Base-by-base conservation (phyloP, 2,888 invertebrate species). In the Lingula anatina region DNA sequence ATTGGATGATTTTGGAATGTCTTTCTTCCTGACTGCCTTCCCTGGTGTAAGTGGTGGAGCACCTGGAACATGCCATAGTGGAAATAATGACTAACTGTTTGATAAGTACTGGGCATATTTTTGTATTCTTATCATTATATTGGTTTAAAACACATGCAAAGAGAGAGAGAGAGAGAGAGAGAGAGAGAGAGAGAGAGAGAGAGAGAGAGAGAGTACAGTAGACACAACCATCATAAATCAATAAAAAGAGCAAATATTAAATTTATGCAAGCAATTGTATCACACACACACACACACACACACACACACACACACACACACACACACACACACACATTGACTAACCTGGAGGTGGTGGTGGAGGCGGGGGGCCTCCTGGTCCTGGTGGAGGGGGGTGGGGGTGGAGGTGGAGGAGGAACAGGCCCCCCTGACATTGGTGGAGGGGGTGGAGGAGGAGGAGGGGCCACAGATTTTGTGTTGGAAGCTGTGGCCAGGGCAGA, bases 1-100 rank as follows among this genome's bases (percentile, higher is more conserved):
- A 76, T 90, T 90, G 4, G 89, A 85, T 0, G 96, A 90, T 63
- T 90, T 89, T 12, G 97, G 97, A 50, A 93, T 89, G 77, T 93
- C 90, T 78, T 91, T 93, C 53, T 64, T 60, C 24, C 57, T 57
- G 12, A 31, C 31, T 12, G 31, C 31, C 15, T 15, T 15, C 9
- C 31, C 31, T 49, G 12, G 57, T 27, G 56, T 51, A 5, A 60
- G 64, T 31, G 57, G 53, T 7, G 61, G 65, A 57, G 50, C 60
- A 63, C 43, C 47, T 23, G 49, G 39, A 21, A 36, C 35, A 1
- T 38, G 50, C 68, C 7, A n/a, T 24, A 39, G 3, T 12, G 21
- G 40, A n/a, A 39, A 20, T 2, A 12, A 39, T 24, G n/a, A n/a
- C 20, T 3, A n/a, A 36, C 20, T 36, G n/a, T 18, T 2, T 36